Evolutionary conservation across 30 jellyfish, hydroid and myxozoan genomes (phyloP), one percentile per base, ranked within the genome.

Genomic region (Morbakka virulenta): DNA sequence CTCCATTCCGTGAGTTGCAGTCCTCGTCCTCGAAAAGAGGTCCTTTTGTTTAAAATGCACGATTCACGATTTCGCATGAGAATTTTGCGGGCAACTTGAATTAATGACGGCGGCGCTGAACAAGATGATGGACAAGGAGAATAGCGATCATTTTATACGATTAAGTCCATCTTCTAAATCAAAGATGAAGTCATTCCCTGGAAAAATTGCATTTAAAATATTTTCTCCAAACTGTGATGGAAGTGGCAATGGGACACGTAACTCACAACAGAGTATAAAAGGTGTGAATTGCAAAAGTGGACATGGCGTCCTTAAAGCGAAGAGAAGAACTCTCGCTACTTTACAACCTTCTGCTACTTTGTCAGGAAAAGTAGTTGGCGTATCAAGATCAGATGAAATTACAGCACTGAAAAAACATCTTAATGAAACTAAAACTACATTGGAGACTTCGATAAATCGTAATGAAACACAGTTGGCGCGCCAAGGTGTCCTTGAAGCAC

Each of bases 291-390:
- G n/a, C n/a, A n/a, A n/a, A n/a, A n/a, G n/a, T n/a, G n/a, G n/a
- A n/a, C 57, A 41, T 41, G 57, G 57, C 57, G 57, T 41, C 13
- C 17, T 41, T 9, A 41, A 41, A 41, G 78, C 94, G 32, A 72
- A 72, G 80, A 64, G 97, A 41, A 61, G 67, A 67, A 89, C 92
- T 24, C 89, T 89, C 25, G 92, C 97, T 21, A 89, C 95, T 14
- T 34, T 89, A 25, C 95, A 89, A 67, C 97, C 71, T 31, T 82
- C 95, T 29, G 74, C 89, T 9, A 31, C 82, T 0, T 69, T 83
- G 64, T 69, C 72, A 52, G 83, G 81, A 49, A 34, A 35, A 23
- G 69, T 66, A 34, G 94, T 72, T 28, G 87, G 87, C 4, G 79
- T 53, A 0, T 50, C 28, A 23, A 36, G 83, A 28, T 52, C 30